Evolutionary conservation across 2,888 invertebrate species (phyloP), one percentile per base, ranked within the genome.

Genomic region (Autographa gamma): DNA sequence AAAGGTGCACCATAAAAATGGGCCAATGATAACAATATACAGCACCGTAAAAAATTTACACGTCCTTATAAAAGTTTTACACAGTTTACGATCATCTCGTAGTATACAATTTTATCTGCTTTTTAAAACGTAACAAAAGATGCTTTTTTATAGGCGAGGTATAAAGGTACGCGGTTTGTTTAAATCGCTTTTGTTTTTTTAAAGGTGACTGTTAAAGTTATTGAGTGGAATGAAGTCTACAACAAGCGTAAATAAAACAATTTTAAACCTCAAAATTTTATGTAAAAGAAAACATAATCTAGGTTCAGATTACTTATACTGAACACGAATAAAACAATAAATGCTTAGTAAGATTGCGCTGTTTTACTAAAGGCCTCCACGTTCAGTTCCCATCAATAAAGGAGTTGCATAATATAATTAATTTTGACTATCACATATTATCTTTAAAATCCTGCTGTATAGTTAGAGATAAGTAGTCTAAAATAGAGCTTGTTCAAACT

Each of bases 1-100:
- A 87, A 88, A 88, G 86, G 88, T 88, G 85, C 74, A 78, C 66
- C 81, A 79, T 89, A 86, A 89, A 89, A 86, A 73, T 82, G 79
- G 81, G 69, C 73, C 73, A 78, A 84, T 85, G 88, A 89, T 89
- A 89, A 88, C 88, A 86, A 83, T 87, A 86, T 80, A 84, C 71
- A 63, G 68, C 66, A 65, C 41, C 74, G 77, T 80, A 85, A 89
- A 88, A 88, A 88, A 83, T 88, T 85, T 88, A 86, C 80, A 87
- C 73, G 73, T 72, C 65, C 66, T 80, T 83, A 81, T 87, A 82
- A 86, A 88, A 86, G 63, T 88, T 86, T 85, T 88, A 86, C 86
- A 85, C 80, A 80, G 82, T 87, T 86, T 84, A 82, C 74, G 80
- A 81, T 79, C 74, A 79, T 81, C 76, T 80, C 63, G 71, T 71